A percentile compares a stretch with the other conserved stretches of the same genome.
Conservation (phyloP, 2,113 vertebrate genomes). For the Oncorhynchus nerka region DNA sequence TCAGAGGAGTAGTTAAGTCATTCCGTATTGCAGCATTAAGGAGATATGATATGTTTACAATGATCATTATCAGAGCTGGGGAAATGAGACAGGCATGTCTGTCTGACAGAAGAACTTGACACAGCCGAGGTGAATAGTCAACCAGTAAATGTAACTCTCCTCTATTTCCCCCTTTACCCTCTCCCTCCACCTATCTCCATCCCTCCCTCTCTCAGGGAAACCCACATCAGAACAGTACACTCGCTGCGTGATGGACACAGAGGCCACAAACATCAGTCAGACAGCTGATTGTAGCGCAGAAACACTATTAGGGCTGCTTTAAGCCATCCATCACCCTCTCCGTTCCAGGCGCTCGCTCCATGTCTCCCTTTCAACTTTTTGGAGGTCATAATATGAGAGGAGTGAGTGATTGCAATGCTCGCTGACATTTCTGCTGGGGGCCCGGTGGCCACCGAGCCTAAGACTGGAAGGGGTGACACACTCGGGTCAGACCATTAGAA, state of each 20-base stretch:
- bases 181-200: conserved; percentile 9
- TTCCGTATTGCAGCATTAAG: background rate
- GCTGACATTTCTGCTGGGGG: conserved; percentile 48
- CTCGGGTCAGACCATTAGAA: conserved; percentile 57
- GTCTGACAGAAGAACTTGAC: too few species aligned
- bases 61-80: background rate
- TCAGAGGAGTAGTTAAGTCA: background rate
- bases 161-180: background rate
- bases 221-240: conserved; percentile 29
- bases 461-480: conserved; percentile 20
- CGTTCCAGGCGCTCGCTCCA: conserved; percentile 10
- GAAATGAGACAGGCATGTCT: background rate
- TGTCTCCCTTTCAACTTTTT: conserved; percentile 57
- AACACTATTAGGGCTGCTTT: conserved; percentile 44
- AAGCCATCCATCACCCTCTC: conserved; percentile 52
- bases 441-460: background rate
- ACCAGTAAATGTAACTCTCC: background rate
- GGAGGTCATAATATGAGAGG: conserved; percentile 55
- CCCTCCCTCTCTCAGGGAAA: conserved; percentile 5
- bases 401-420: conserved; percentile 37
- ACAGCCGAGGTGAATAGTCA: too few species aligned
- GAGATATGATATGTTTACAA: background rate
- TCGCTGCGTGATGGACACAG: conserved; percentile 22
- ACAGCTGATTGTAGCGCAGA: conserved; percentile 37
- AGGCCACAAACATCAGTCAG: conserved; percentile 50